Evolutionary conservation across 2,888 invertebrate species (phyloP).

Genomic region (Micropterix aruncella): DNA sequence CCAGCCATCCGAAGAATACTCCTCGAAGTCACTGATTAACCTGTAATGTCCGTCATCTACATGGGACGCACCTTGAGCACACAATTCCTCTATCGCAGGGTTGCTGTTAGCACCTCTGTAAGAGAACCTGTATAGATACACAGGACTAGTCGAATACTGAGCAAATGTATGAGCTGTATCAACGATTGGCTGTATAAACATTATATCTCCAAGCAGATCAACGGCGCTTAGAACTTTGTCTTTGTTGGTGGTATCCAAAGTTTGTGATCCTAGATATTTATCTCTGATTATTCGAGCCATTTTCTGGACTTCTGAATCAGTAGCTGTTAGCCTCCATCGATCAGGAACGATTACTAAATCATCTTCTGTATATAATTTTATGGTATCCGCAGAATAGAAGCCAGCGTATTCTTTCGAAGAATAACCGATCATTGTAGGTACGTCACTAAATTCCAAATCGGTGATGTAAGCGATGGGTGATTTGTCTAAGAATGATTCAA

Average conservation of each 20-base stretch:
- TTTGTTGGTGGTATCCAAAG: background rate
- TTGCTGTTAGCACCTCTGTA: slow-evolving; percentile 25
- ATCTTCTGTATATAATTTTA: background rate
- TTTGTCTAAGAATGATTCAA: background rate
- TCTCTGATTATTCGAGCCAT: background rate
- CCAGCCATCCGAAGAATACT: slow-evolving; percentile 13
- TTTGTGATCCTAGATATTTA: background rate
- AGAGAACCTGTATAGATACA: slow-evolving; percentile 18
- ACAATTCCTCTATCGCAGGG: slow-evolving; percentile 21
- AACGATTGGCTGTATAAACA: background rate
- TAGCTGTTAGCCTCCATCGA: background rate
- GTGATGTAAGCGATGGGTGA: background rate
- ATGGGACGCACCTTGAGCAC: slow-evolving; percentile 23
- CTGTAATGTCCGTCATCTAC: slow-evolving; percentile 29
- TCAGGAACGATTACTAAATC: background rate
- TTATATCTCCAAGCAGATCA: background rate
- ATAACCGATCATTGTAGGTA: background rate
- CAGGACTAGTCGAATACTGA: background rate
- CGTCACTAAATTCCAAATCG: background rate
- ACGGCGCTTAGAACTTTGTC: background rate
- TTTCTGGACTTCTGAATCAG: background rate
- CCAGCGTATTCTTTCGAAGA: background rate
- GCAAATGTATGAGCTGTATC: background rate
- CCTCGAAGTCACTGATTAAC: slow-evolving; percentile 18
- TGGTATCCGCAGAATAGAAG: background rate